Evolutionary conservation across 2,113 vertebrate species (phyloP).

Genomic region (Brachyistius frenatus): DNA sequence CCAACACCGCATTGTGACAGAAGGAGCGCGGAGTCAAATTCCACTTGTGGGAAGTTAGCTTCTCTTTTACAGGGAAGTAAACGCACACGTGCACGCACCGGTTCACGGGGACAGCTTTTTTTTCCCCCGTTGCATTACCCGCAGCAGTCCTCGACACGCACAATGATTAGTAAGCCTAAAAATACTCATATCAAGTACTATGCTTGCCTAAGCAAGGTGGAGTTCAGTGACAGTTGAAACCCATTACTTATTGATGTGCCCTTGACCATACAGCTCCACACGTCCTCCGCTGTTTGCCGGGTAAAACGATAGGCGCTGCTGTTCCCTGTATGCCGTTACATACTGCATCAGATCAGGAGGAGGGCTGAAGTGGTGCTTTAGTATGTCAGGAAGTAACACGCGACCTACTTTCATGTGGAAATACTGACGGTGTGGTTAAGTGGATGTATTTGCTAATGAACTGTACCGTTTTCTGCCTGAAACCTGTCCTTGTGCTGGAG

Average conservation of each 20-base stretch:
- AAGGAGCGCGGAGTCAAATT: neutral
- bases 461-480: neutral
- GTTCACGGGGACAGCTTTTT: too few species aligned
- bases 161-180: neutral
- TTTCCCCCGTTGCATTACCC: too few species aligned
- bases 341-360: constrained; percentile 43
- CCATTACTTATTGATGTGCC: constrained; percentile 69
- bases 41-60: too few species aligned
- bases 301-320: constrained; percentile 41
- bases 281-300: constrained; percentile 41
- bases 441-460: constrained; percentile 60
- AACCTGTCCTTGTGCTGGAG: neutral
- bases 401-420: constrained; percentile 56
- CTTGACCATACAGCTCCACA: constrained; percentile 46
- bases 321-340: constrained; percentile 23
- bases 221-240: constrained; percentile 48
- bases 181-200: neutral
- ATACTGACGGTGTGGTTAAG: constrained; percentile 54
- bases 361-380: constrained; percentile 58
- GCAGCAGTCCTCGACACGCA: too few species aligned
- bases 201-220: constrained; percentile 19
- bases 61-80: too few species aligned
- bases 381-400: constrained; percentile 39
- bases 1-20: neutral
- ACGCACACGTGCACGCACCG: too few species aligned